These are phyloP conservation scores for Ceraclea dissimilis DNA, from an alignment of 2,888 invertebrate species.

Conservation along the genomic window DNA sequence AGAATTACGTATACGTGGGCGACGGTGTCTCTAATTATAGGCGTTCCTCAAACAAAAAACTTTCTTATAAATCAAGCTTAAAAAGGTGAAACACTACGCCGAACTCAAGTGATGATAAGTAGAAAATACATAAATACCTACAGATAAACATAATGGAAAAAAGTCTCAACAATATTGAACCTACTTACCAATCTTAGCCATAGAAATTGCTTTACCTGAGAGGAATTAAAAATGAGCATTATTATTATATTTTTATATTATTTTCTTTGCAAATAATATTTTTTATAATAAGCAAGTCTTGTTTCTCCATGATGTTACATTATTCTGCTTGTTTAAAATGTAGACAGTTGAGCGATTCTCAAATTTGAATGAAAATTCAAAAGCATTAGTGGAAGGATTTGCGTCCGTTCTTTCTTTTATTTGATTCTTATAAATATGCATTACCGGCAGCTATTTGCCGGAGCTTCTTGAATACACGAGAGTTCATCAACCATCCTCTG, in stretches of 20 bases:
- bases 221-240: not conserved
- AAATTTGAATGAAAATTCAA: conserved; percentile 8
- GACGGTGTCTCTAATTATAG: no score
- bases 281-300: not conserved
- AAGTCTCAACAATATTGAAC: no score
- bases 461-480: conserved; percentile 8
- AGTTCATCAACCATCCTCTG: conserved; percentile 6
- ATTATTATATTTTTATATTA: not conserved
- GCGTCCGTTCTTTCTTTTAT: conserved; percentile 4
- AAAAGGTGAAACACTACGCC: no score
- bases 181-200: not conserved
- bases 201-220: not conserved
- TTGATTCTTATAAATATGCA: conserved; percentile 11
- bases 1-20: no score
- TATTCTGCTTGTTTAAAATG: conserved; percentile 1
- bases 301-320: not conserved
- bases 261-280: not conserved
- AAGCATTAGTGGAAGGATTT: conserved; percentile 4
- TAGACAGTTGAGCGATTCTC: not conserved
- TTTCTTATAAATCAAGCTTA: no score
- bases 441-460: conserved; percentile 6
- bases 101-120: no score
- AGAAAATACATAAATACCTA: no score
- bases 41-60: no score
- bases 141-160: no score